Conservation (phyloP, 92 coral and sea anemone genomes). For the Muricea muricata region DNA sequence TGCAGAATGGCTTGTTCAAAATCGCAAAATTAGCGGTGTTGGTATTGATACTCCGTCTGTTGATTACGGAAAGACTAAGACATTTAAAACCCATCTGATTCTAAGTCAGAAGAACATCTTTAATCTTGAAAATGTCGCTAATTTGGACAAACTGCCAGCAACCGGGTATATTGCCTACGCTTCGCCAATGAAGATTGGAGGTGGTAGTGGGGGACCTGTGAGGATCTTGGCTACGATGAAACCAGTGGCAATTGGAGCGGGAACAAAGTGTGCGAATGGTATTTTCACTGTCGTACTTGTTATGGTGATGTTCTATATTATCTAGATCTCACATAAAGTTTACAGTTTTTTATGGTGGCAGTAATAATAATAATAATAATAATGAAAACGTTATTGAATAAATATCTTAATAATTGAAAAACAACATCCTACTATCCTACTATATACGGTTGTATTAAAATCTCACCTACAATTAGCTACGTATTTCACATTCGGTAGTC, state of each 20-base stretch:
- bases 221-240: constrained; percentile 67
- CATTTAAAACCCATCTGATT: constrained; percentile 59
- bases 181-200: constrained; percentile 73
- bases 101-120: constrained; percentile 64
- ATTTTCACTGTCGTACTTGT: not conserved
- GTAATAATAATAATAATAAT: too few species aligned
- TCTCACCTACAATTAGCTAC: too few species aligned
- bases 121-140: constrained; percentile 78
- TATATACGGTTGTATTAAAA: too few species aligned
- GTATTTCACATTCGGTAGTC: too few species aligned
- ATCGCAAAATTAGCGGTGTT: constrained; percentile 62
- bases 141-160: constrained; percentile 72
- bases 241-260: not conserved
- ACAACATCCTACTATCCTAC: too few species aligned
- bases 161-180: constrained; percentile 75
- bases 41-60: constrained; percentile 81
- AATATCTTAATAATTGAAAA: too few species aligned
- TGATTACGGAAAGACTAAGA: constrained; percentile 76
- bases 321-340: too few species aligned
- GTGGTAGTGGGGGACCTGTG: constrained; percentile 77
- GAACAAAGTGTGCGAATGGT: not conserved
- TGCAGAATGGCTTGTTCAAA: constrained; percentile 43
- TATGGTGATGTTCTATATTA: not conserved
- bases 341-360: too few species aligned
- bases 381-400: too few species aligned